These are phyloP conservation scores for Chloropsis hardwickii DNA, from an alignment of 2,113 vertebrate species.

Conservation along the genomic window DNA sequence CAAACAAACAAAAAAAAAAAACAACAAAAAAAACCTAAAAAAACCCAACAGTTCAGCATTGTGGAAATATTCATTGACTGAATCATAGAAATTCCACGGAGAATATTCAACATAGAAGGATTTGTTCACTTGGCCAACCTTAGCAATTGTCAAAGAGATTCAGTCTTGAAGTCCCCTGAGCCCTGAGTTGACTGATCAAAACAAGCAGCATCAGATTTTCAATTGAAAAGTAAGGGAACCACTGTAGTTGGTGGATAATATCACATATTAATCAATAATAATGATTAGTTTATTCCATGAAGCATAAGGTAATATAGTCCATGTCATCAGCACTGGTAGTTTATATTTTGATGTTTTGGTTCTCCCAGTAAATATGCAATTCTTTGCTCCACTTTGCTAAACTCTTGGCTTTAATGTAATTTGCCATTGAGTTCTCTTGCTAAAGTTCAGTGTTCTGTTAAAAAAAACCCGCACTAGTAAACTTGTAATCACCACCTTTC, in stretches of 20 bases:
- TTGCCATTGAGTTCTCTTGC: not conserved
- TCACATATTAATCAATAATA: slow-evolving; percentile 13
- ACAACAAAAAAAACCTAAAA: not conserved
- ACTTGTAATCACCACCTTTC: slow-evolving; percentile 57
- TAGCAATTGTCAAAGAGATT: slow-evolving; percentile 16
- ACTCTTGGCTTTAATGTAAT: not conserved
- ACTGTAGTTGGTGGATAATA: not conserved
- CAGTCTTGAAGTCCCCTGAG: not conserved
- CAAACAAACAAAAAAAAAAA: too few species aligned
- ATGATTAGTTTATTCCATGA: not conserved
- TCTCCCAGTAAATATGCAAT: not conserved
- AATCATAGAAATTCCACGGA: not conserved
- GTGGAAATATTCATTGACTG: not conserved
- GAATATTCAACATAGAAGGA: not conserved
- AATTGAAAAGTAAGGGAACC: not conserved
- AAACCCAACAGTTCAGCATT: not conserved
- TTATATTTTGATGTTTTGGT: not conserved
- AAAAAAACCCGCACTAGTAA: not conserved
- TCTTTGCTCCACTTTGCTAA: not conserved
- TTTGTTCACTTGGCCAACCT: not conserved
- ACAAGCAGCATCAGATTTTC: not conserved
- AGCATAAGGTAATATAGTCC: not conserved
- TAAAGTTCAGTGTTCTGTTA: not conserved
- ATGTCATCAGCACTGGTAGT: not conserved
- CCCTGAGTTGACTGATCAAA: not conserved